Evolutionary conservation across 2,113 vertebrate species (phyloP).

Genomic region (Calyptomena viridis): DNA sequence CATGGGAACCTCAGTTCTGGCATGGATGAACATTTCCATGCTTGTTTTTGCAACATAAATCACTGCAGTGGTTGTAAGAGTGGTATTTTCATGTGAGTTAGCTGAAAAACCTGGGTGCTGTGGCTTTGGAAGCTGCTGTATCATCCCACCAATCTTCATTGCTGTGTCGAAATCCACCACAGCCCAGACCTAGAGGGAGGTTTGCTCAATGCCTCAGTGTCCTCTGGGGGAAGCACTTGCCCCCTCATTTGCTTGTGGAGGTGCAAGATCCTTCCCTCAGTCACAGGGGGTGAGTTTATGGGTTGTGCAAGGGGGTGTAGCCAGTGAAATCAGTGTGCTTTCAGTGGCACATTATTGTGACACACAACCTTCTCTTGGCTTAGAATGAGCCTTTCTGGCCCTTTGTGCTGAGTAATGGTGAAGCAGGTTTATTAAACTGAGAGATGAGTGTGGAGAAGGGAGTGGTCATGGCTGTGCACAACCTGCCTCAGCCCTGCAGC

Average conservation of each 20-base stretch:
- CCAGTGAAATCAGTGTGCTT: background rate
- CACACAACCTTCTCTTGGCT: background rate
- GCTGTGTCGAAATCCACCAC: background rate
- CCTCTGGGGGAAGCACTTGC: background rate
- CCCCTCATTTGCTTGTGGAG: background rate
- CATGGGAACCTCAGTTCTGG: background rate
- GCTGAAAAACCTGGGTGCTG: background rate
- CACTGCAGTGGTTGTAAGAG: background rate
- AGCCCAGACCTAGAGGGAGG: background rate
- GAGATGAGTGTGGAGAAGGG: background rate
- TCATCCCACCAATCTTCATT: background rate
- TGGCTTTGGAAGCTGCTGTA: background rate
- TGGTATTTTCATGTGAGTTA: background rate
- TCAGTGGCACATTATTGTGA: background rate
- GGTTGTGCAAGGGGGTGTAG: background rate
- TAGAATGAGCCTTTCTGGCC: background rate
- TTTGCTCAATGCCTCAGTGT: background rate
- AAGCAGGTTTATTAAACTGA: background rate
- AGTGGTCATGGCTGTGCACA: rapidly evolving
- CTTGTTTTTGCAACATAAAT: background rate
- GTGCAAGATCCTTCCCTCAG: background rate
- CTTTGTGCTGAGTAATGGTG: background rate
- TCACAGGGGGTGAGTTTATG: background rate
- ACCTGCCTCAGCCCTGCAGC: rapidly evolving
- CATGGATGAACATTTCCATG: background rate